Evolutionary conservation across 2,888 invertebrate genomes (phyloP).

Genomic region (Eugnorisma glareosa): DNA sequence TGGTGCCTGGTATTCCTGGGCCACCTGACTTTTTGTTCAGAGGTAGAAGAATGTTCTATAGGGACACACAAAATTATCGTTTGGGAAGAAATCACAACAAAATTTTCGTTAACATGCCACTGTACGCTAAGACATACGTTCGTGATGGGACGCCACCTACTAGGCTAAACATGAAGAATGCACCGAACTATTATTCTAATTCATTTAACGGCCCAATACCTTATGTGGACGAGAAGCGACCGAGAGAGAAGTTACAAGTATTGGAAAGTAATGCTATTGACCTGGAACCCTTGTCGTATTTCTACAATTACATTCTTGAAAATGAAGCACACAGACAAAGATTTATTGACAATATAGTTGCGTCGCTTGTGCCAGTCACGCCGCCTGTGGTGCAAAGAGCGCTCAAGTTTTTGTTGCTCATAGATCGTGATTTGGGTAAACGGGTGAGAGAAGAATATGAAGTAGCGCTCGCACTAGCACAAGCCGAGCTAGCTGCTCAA

Average conservation of each 20-base stretch:
- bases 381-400: conserved; percentile 91
- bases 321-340: conserved; percentile 76
- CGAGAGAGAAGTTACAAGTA: conserved; percentile 60
- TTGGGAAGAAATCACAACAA: conserved; percentile 72
- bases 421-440: conserved; percentile 93
- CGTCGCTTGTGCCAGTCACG: conserved; percentile 40
- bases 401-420: conserved; percentile 94
- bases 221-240: conserved; percentile 67
- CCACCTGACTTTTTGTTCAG: conserved; percentile 89
- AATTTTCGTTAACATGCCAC: conserved; percentile 70
- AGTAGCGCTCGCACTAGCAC: conserved; percentile 35
- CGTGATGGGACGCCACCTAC: conserved; percentile 72
- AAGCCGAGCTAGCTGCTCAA: conserved; percentile 28
- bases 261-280: conserved; percentile 67
- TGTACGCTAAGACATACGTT: conserved; percentile 67
- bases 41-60: conserved; percentile 86
- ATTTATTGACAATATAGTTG: conserved; percentile 43
- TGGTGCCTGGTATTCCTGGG: conserved; percentile 86
- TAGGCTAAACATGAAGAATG: conserved; percentile 65
- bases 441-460: conserved; percentile 84
- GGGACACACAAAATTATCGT: conserved; percentile 88
- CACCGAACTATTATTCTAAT: conserved; percentile 74
- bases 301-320: conserved; percentile 92
- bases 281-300: conserved; percentile 92
- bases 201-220: conserved; percentile 74